A percentile compares a stretch with the other conserved stretches of the same genome.
These are phyloP conservation scores for Macrotrachela quadricornifera DNA, from an alignment of 1,140 invertebrate species.

Conservation along the genomic window DNA sequence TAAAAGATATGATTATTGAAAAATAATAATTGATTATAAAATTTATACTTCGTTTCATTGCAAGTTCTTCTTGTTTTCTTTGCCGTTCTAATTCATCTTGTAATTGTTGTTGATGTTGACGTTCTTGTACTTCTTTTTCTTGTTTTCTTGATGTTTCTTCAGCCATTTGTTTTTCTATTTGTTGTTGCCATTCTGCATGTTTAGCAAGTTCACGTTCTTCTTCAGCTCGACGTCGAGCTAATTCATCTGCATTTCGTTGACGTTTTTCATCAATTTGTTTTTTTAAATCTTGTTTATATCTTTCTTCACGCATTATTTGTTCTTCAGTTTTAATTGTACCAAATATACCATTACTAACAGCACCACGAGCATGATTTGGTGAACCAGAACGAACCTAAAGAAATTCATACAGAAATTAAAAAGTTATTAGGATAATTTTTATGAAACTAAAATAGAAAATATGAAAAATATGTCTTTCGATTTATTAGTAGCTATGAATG, in stretches of 20 bases:
- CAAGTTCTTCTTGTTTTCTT: too few relatives aligned
- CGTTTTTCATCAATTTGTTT: constrained; percentile 10
- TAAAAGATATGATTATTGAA: too few relatives aligned
- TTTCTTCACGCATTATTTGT: constrained; percentile 7
- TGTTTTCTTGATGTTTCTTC: too few relatives aligned
- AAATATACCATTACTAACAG: constrained; percentile 25
- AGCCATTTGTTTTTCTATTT: too few relatives aligned
- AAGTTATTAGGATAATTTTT: constrained; percentile 12
- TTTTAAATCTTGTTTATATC: constrained; percentile 7
- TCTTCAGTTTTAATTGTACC: constrained; percentile 12
- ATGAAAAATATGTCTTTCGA: too few relatives aligned
- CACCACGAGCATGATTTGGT: constrained; percentile 18
- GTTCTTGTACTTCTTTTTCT: too few relatives aligned
- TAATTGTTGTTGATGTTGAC: too few relatives aligned
- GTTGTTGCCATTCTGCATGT: too few relatives aligned
- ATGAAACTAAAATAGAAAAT: neutral
- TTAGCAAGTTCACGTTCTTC: neutral
- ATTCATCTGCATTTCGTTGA: constrained; percentile 5
- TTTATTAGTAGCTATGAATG: too few relatives aligned
- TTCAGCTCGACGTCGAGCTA: constrained; percentile 1
- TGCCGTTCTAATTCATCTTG: too few relatives aligned
- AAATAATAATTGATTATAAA: too few relatives aligned
- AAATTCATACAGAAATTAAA: constrained; percentile 4
- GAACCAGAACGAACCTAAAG: constrained; percentile 15
- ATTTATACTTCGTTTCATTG: too few relatives aligned